phyloP scores from a whole-genome alignment of 2,888 invertebrate genomes.

The Ditula angustiorana region DNA sequence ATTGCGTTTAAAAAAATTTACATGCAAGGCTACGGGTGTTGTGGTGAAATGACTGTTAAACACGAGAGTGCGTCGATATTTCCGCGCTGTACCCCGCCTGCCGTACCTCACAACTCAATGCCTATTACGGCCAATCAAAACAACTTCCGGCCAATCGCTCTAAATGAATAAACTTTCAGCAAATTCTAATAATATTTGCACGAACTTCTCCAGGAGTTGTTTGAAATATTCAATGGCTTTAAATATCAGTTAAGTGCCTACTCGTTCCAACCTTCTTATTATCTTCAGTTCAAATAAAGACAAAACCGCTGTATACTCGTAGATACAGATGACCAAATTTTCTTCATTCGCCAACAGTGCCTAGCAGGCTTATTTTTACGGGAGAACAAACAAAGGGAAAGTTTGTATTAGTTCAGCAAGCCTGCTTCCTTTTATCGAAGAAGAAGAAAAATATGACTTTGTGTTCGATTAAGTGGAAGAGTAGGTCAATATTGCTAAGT shows the following conservation, averaged over 20 bases:
- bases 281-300: not conserved
- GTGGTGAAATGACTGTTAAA: conserved; percentile 50
- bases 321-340: conserved; percentile 14
- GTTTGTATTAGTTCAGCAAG: conserved; percentile 41
- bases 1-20: conserved; percentile 42
- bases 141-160: conserved; percentile 14
- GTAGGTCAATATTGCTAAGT: conserved; percentile 21
- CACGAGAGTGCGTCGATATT: conserved; percentile 49
- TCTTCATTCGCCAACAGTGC: conserved; percentile 11
- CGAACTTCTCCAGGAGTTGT: not conserved
- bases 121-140: conserved; percentile 4
- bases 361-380: conserved; percentile 27
- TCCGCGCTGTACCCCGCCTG: not conserved
- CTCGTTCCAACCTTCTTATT: not conserved
- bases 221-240: not conserved
- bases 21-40: conserved; percentile 50
- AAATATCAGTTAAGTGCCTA: conserved; percentile 13
- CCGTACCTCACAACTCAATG: not conserved
- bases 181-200: conserved; percentile 18
- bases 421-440: conserved; percentile 17
- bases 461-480: conserved; percentile 18
- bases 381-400: conserved; percentile 39
- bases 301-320: not conserved
- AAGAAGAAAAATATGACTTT: conserved; percentile 23
- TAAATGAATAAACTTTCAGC: conserved; percentile 21